Base-by-base conservation (phyloP, 2,888 invertebrate species). In the Seira sanloemensis region DNA sequence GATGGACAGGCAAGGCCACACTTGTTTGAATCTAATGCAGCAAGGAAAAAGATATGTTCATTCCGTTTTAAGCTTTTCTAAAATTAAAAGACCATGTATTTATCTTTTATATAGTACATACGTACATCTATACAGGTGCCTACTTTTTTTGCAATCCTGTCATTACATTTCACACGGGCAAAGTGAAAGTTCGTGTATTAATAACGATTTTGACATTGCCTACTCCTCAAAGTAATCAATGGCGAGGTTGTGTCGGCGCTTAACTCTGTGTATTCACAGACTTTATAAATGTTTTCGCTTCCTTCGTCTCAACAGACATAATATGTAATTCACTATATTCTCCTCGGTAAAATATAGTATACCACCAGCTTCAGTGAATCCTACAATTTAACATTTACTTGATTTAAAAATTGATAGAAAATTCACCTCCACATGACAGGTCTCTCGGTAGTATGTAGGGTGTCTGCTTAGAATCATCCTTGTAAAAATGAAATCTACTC, bases 111-210 rank as follows among this genome's bases (percentile, higher is more conserved):
- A 7, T 16, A 50, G 50, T 16, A 50, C 37, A 37, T 37, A 37
- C 37, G 12, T 37, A 37, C 12, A 37, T 7, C 4, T 37, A 37
- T 12, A 37, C 12, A 37, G 5, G 12, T 50, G 50, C n/a, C 16
- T 37, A 7, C 37, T 37, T 7, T 18, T 2, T 2, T 18, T 50
- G 16, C 2, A 7, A 50, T 2, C 16, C n/a, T 50, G 50, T 50
- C 50, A 50, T 50, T 50, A 12, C 50, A n/a, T 2, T 12, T 12
- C 16, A 16, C 12, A 50, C n/a, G n/a, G n/a, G n/a, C 50, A 72
- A 58, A 74, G 74, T 80, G 74, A 73, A 74, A 74, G 67, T 67
- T 72, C 67, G 68, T 74, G 79, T 80, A 80, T 74, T 80, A 80
- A 80, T 80, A 72, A 78, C 21, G 65, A 50, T 66, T 78, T 67